Conservation (phyloP, 2,797 vertebrate genomes). For the Liasis olivaceus region DNA sequence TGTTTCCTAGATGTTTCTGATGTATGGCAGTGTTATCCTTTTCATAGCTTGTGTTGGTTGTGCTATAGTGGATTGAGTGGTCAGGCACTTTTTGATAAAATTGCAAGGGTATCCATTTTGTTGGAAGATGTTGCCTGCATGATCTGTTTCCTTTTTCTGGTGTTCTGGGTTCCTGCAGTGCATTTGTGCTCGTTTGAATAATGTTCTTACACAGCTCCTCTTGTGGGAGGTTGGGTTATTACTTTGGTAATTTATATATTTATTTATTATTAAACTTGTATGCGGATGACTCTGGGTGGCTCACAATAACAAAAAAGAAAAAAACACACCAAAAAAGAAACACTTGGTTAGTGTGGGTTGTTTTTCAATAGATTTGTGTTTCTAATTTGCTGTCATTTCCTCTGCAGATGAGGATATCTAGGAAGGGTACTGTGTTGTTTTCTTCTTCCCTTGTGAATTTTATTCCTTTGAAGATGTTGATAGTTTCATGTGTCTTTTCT, state of each 20-base stretch:
- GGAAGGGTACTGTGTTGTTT: not conserved
- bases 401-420: not conserved
- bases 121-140: not conserved
- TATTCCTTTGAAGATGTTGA: not conserved
- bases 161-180: not conserved
- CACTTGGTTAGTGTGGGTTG: not conserved
- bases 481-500: not conserved
- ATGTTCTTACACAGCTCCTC: not conserved
- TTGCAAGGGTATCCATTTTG: not conserved
- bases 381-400: not conserved
- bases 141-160: not conserved
- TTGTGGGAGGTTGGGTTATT: not conserved
- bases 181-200: not conserved
- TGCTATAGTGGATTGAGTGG: not conserved
- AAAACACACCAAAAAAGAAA: not conserved
- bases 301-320: too few species aligned
- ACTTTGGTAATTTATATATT: not conserved
- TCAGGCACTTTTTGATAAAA: not conserved
- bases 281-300: too few species aligned
- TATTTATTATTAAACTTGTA: too few species aligned
- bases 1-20: not conserved
- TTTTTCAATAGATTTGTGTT: not conserved
- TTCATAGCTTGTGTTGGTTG: not conserved
- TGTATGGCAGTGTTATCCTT: not conserved
- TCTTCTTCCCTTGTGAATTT: not conserved